Percentiles rank a stretch among this genome's conserved stretches.
phyloP scores from a whole-genome alignment of 2,797 vertebrate genomes.

The Cercopithecus hamlyni region DNA sequence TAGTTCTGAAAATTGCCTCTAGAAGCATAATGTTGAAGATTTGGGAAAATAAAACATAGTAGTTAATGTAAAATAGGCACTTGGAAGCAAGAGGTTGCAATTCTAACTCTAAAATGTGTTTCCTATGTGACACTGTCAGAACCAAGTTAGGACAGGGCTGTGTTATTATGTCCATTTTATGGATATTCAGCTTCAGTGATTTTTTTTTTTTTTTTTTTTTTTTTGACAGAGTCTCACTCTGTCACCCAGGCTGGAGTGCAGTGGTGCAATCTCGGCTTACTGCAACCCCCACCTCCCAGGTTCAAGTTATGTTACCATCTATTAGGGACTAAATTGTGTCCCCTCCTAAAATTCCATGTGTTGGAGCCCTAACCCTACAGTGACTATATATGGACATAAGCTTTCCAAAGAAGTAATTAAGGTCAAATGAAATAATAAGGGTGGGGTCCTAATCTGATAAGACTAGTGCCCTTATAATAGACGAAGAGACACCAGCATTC shows the following conservation, averaged over 20 bases:
- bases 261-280: too few relatives aligned
- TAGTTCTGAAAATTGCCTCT: background rate
- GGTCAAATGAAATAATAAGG: background rate
- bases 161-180: background rate
- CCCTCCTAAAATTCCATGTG: background rate
- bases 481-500: background rate
- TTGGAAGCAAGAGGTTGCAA: background rate
- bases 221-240: too few relatives aligned
- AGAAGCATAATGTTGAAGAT: background rate
- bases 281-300: too few relatives aligned
- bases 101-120: background rate
- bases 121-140: background rate
- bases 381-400: background rate
- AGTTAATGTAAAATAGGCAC: background rate
- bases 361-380: background rate
- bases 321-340: background rate
- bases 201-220: background rate
- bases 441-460: background rate
- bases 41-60: background rate
- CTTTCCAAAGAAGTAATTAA: background rate
- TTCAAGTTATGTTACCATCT: background rate
- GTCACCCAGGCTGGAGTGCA: too few relatives aligned
- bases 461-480: background rate
- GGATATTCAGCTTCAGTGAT: background rate
- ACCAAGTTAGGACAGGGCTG: background rate